These are phyloP conservation scores for Coleophora deauratella DNA, from an alignment of 2,888 invertebrate genomes.

Conservation along the genomic window DNA sequence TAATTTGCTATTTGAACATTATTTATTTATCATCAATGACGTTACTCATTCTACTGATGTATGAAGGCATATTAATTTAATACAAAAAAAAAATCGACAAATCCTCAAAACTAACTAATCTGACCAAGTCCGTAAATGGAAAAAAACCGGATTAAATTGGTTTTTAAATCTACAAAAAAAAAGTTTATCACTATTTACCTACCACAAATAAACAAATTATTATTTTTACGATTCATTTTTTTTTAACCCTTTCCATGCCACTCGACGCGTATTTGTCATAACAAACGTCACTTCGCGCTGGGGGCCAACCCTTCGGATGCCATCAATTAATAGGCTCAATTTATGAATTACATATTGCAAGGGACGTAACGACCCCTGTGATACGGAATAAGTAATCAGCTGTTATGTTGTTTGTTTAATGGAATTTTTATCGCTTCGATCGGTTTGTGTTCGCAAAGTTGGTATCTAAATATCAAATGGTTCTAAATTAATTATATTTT, in stretches of 20 bases:
- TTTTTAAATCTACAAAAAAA: too few species aligned
- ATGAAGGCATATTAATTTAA: too few species aligned
- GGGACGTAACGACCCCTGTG: constrained; percentile 35
- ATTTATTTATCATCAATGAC: too few species aligned
- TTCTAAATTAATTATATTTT: too few species aligned
- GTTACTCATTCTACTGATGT: too few species aligned
- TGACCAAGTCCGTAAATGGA: too few species aligned
- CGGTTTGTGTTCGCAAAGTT: too few species aligned
- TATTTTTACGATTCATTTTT: constrained; percentile 7
- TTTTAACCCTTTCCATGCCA: constrained; percentile 25
- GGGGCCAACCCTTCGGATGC: constrained; percentile 52
- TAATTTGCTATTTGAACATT: too few species aligned
- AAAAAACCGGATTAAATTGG: too few species aligned
- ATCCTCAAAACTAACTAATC: background rate
- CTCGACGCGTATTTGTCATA: constrained; percentile 52
- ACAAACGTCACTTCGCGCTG: constrained; percentile 35
- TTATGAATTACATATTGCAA: constrained; percentile 58
- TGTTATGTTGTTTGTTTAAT: constrained; percentile 29
- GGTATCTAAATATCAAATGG: too few species aligned
- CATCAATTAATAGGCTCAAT: constrained; percentile 70
- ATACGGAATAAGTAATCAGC: constrained; percentile 54
- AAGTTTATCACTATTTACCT: too few species aligned
- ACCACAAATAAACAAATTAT: background rate
- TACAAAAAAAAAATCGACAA: too few species aligned
- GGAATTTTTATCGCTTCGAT: constrained; percentile 11